A percentile compares a stretch with the other conserved stretches of the same genome.
These are phyloP conservation scores for Ceratitis capitata DNA, from an alignment of 1,140 invertebrate genomes.

Conservation along the genomic window DNA sequence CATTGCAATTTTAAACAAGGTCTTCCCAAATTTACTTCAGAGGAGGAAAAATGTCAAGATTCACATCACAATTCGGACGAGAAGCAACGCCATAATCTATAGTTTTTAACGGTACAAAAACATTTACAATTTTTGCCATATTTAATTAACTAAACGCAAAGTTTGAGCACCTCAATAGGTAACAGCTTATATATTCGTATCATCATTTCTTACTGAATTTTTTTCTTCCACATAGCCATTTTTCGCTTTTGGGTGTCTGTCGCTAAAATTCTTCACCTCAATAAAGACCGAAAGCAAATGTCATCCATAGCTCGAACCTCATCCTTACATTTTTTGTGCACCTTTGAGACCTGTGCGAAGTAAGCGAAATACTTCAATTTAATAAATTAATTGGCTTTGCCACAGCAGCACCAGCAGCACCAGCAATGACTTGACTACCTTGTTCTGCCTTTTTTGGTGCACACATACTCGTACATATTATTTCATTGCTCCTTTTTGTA, in stretches of 20 bases:
- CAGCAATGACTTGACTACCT: conserved; percentile 46
- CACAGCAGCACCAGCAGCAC: conserved; percentile 47
- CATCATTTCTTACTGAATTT: background rate
- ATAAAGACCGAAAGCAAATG: conserved; percentile 39
- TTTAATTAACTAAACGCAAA: no score
- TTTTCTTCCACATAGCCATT: no score
- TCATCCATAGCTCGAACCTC: background rate
- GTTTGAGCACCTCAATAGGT: no score
- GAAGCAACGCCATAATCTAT: no score
- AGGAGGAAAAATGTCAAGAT: no score
- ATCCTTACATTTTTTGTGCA: background rate
- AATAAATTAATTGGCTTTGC: conserved; percentile 65
- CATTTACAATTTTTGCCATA: no score
- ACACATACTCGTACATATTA: background rate
- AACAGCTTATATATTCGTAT: no score
- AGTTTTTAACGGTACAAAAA: no score
- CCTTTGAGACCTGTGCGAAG: background rate
- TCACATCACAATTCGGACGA: no score
- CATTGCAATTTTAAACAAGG: no score
- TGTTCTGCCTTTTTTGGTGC: conserved; percentile 27
- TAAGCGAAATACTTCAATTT: conserved; percentile 60
- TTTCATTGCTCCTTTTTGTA: background rate
- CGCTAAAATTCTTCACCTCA: conserved; percentile 61
- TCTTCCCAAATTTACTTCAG: no score
- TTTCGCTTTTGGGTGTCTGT: conserved; percentile 63